These are phyloP conservation scores for Accipiter cooperii DNA, from an alignment of 2,113 vertebrate species.

Conservation along the genomic window DNA sequence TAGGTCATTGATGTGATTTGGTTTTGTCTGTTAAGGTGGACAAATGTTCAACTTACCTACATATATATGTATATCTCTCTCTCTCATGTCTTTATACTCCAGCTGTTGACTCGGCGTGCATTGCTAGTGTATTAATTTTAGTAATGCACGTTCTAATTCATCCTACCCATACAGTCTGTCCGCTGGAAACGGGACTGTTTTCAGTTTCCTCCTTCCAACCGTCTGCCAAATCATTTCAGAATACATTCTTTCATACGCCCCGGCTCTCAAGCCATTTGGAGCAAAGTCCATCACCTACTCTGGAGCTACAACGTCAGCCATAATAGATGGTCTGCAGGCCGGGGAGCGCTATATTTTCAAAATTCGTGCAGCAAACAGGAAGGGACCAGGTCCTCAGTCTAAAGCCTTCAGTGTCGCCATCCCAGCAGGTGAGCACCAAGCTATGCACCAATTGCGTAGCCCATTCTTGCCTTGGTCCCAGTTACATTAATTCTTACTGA, in stretches of 20 bases:
- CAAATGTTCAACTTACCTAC: neutral
- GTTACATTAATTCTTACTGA: neutral
- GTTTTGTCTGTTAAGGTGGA: neutral
- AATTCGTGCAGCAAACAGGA: slow-evolving; percentile 91
- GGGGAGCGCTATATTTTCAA: slow-evolving; percentile 97
- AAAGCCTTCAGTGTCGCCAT: slow-evolving; percentile 88
- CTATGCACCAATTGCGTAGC: fast-evolving
- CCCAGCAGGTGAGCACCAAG: slow-evolving; percentile 82
- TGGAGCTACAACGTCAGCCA: slow-evolving; percentile 82
- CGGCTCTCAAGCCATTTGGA: slow-evolving; percentile 95
- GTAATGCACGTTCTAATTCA: slow-evolving; percentile 71
- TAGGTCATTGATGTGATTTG: neutral
- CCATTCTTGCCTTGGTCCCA: neutral
- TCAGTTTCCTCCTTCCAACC: slow-evolving; percentile 75
- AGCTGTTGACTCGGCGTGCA: slow-evolving; percentile 53
- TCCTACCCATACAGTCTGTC: slow-evolving; percentile 72
- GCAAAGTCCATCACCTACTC: slow-evolving; percentile 88
- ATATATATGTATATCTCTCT: neutral
- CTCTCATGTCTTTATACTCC: slow-evolving; percentile 36
- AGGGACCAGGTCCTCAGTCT: slow-evolving; percentile 91
- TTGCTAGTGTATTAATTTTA: slow-evolving; percentile 62
- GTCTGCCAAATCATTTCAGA: slow-evolving; percentile 86
- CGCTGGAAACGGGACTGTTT: slow-evolving; percentile 71
- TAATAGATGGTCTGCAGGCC: slow-evolving; percentile 87
- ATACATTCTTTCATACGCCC: slow-evolving; percentile 96